These are phyloP conservation scores for Pterostichus madidus DNA, from an alignment of 2,888 invertebrate species.

Conservation along the genomic window DNA sequence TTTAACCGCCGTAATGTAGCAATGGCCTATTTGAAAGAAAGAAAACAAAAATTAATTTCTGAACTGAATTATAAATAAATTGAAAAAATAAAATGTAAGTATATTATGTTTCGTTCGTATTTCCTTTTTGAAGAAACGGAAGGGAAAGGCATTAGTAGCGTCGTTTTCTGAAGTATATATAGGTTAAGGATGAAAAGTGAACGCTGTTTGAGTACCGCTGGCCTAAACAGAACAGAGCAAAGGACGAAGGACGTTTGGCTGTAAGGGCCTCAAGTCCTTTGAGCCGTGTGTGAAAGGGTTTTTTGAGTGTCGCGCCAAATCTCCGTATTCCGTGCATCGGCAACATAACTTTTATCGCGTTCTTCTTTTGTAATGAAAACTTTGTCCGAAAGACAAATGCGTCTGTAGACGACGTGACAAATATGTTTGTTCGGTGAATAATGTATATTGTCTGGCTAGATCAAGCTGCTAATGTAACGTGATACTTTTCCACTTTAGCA, in stretches of 20 bases:
- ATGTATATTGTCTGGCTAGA: slow-evolving; percentile 63
- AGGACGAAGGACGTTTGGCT: slow-evolving; percentile 8
- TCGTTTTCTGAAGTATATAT: slow-evolving; percentile 4
- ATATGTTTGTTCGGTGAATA: slow-evolving; percentile 64
- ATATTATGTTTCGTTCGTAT: slow-evolving; percentile 7
- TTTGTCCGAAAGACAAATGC: slow-evolving; percentile 60
- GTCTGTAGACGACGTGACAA: slow-evolving; percentile 56
- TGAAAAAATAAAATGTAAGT: slow-evolving; percentile 35
- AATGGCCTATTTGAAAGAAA: slow-evolving; percentile 40
- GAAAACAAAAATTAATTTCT: slow-evolving; percentile 37
- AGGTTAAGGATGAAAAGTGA: neutral
- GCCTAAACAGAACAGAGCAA: slow-evolving; percentile 3
- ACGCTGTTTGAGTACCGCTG: slow-evolving; percentile 12
- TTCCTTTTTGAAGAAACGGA: slow-evolving; percentile 15
- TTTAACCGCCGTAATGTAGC: too few relatives aligned
- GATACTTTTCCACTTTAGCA: slow-evolving; percentile 52
- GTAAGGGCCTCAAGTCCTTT: neutral
- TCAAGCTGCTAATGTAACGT: slow-evolving; percentile 64
- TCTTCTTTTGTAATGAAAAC: slow-evolving; percentile 62
- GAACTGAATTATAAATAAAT: slow-evolving; percentile 32
- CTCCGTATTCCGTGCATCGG: slow-evolving; percentile 56
- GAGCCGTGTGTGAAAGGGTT: slow-evolving; percentile 2
- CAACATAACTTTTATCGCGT: slow-evolving; percentile 56
- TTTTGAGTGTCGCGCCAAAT: slow-evolving; percentile 48
- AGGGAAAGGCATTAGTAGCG: slow-evolving; percentile 23